Percentiles rank a stretch among this genome's conserved stretches.
Conservation (phyloP, 1,140 invertebrate genomes). For the Cryptotermes secundus region DNA sequence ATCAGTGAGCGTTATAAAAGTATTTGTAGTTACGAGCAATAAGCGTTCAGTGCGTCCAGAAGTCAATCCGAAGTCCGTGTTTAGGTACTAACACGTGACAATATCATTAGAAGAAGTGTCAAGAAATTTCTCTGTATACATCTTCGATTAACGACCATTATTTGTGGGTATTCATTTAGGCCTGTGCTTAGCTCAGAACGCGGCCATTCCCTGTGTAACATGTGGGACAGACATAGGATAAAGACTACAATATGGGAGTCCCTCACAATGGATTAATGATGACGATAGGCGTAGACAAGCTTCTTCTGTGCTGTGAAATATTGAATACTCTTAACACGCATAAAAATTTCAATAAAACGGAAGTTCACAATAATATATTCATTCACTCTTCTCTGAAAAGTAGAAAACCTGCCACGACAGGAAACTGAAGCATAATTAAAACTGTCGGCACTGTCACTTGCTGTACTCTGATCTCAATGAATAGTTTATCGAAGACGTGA, state of each 20-base stretch:
- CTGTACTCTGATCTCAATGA: not conserved
- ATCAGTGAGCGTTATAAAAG: no score
- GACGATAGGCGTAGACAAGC: not conserved
- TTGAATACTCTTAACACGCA: not conserved
- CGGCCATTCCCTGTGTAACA: not conserved
- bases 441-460: not conserved
- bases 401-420: not conserved
- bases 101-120: no score
- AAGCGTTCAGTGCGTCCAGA: no score
- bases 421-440: not conserved
- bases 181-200: not conserved
- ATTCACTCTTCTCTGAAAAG: not conserved
- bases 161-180: no score
- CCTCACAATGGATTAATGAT: not conserved
- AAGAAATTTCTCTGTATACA: no score
- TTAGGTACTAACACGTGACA: no score
- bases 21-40: no score
- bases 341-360: not conserved
- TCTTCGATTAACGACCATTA: no score
- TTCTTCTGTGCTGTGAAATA: not conserved
- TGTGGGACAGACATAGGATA: not conserved
- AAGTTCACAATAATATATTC: not conserved
- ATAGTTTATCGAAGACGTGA: not conserved
- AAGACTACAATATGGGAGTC: not conserved
- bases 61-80: no score